These are phyloP conservation scores for Bos javanicus DNA, from an alignment of 2,113 vertebrate genomes.

Conservation along the genomic window DNA sequence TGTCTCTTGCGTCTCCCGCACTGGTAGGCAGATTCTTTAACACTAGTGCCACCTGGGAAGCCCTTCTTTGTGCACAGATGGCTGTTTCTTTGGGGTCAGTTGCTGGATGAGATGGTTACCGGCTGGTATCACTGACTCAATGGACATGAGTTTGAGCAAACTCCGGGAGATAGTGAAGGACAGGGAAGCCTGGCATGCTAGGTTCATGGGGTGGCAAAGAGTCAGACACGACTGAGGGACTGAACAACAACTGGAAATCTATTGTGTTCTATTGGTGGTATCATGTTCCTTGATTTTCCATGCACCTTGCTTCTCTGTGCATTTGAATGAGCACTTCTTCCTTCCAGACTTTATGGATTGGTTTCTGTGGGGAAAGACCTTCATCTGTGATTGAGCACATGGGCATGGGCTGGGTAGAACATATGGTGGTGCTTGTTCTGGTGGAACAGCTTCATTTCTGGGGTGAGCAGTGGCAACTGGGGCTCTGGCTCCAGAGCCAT, in stretches of 20 bases:
- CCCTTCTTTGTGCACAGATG: neutral
- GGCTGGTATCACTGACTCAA: neutral
- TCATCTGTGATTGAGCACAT: neutral
- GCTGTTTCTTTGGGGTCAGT: neutral
- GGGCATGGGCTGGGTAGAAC: neutral
- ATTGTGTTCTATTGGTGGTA: neutral
- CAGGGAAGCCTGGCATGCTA: neutral
- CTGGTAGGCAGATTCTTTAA: neutral
- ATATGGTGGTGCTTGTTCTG: neutral
- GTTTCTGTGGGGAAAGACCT: neutral
- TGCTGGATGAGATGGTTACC: neutral
- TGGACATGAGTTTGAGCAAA: neutral
- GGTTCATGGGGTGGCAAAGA: neutral
- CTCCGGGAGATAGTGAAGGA: neutral
- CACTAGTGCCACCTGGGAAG: neutral
- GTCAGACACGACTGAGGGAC: rapidly evolving
- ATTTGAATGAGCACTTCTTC: neutral
- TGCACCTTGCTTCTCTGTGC: neutral
- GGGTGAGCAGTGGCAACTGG: neutral
- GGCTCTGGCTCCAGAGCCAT: neutral
- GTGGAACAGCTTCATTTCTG: neutral
- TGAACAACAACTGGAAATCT: neutral
- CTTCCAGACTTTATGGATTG: neutral
- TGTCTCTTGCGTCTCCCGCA: neutral
- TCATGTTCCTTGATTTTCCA: neutral